A percentile compares a stretch with the other conserved stretches of the same genome.
Evolutionary conservation across 2,113 vertebrate genomes (phyloP).

Genomic region (Oryzias celebensis): DNA sequence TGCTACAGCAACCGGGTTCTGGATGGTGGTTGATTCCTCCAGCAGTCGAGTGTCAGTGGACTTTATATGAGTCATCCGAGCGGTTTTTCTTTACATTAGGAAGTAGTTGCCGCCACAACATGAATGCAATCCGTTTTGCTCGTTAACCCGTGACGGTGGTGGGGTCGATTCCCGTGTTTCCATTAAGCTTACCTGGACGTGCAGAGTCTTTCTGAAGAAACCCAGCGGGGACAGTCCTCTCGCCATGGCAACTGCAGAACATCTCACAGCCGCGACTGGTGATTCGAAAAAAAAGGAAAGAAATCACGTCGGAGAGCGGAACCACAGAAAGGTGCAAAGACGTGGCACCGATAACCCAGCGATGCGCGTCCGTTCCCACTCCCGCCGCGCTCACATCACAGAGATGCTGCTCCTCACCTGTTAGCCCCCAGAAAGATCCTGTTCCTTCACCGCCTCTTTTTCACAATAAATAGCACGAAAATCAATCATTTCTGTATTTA

Average conservation of each 20-base stretch:
- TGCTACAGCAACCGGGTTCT: slow-evolving; percentile 62
- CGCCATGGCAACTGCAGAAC: slow-evolving; percentile 85
- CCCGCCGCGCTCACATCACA: too few species aligned
- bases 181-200: slow-evolving; percentile 83
- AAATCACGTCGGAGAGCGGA: neutral
- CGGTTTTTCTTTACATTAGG: neutral
- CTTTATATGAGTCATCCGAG: slow-evolving; percentile 34
- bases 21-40: slow-evolving; percentile 38
- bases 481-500: too few species aligned
- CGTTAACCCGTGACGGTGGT: neutral
- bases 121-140: neutral
- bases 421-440: too few species aligned
- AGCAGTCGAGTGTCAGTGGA: slow-evolving; percentile 59
- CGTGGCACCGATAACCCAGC: neutral
- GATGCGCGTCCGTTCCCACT: too few species aligned
- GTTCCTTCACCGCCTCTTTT: too few species aligned
- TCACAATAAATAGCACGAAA: too few species aligned
- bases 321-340: neutral
- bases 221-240: slow-evolving; percentile 84
- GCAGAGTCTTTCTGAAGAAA: slow-evolving; percentile 82
- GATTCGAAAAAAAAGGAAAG: neutral
- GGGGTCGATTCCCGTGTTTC: neutral
- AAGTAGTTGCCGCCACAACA: neutral
- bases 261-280: slow-evolving; percentile 79
- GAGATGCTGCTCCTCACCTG: too few species aligned